Evolutionary conservation across 2,888 invertebrate species (phyloP), one percentile per base, ranked within the genome.

Genomic region (Aelia acuminata): DNA sequence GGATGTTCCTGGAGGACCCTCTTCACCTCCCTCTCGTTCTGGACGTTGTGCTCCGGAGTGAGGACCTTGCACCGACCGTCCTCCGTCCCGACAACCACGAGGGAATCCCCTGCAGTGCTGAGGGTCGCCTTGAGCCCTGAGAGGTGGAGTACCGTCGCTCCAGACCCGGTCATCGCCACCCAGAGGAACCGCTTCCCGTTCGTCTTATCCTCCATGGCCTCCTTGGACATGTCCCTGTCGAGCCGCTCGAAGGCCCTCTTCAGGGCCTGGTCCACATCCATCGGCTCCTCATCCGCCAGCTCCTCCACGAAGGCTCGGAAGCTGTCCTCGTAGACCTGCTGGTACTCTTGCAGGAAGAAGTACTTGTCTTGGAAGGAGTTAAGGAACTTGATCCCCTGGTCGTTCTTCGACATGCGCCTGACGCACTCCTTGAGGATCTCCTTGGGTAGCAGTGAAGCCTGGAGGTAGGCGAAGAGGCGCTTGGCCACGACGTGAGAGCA

Each of bases 401-500:
- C 57, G 94, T 53, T 97, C 94, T 91, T 90, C 70, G 91, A 91
- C 87, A 91, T 90, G 3, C 92, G 91, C 22, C 92, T 91, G 15
- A 94, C 90, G 90, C 94, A 94, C 90, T 94, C 94, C 70, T 93
- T 92, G 4, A 97, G 93, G 50, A 93, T 91, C 26, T 95, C 94
- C 31, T 93, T 92, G 0, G 96, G 95, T 18, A 98, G 93, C 18
- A 98, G 93, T 89, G 96, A 95, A 0, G 97, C 96, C 0, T 98
- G 96, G 84, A 99, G 95, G 92, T 99, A 99, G 90, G 96, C 94
- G 90, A 97, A 94, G 39, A 99, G 93, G 80, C 98, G 94, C 92
- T 98, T 98, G 13, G 97, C 96, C 88, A 98, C 93, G 1, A 98
- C 96, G 93, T 98, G 98, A 20, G 98, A 97, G 93, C 98, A 98